phyloP scores from a whole-genome alignment of 2,797 vertebrate genomes.

The Pseudocheirus occidentalis region DNA sequence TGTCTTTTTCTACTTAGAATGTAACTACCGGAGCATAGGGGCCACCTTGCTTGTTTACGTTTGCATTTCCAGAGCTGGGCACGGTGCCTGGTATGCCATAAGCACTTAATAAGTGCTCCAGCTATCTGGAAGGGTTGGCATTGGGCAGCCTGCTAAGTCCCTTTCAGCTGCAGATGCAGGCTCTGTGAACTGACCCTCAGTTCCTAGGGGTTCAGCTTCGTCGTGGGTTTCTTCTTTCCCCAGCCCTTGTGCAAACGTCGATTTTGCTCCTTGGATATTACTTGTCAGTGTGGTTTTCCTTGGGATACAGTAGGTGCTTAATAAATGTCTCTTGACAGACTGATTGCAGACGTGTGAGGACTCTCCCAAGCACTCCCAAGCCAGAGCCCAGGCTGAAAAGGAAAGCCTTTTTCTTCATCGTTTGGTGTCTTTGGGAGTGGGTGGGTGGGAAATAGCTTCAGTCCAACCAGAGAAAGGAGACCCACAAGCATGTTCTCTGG shows the following conservation, averaged over 20 bases:
- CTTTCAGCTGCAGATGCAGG: neutral
- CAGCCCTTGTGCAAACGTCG: neutral
- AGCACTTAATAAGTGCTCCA: neutral
- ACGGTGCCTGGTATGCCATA: neutral
- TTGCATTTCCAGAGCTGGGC: too few species aligned
- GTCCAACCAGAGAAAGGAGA: neutral
- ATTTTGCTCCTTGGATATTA: neutral
- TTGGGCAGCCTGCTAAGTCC: too few species aligned
- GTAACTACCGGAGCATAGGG: neutral
- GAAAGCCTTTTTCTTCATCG: neutral
- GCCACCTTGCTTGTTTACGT: too few species aligned
- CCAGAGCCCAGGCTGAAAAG: neutral
- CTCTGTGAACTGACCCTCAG: neutral
- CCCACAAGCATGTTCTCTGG: neutral
- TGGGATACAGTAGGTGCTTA: neutral
- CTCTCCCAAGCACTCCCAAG: neutral
- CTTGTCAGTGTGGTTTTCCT: neutral
- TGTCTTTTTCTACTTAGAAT: neutral
- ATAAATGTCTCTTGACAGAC: neutral
- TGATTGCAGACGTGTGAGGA: neutral
- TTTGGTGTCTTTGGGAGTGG: neutral
- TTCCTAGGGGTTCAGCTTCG: neutral
- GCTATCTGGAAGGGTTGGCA: too few species aligned
- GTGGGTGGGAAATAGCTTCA: neutral
- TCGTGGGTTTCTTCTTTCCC: neutral